Conservation (phyloP, 2,888 invertebrate genomes). For the Plutella xylostella region DNA sequence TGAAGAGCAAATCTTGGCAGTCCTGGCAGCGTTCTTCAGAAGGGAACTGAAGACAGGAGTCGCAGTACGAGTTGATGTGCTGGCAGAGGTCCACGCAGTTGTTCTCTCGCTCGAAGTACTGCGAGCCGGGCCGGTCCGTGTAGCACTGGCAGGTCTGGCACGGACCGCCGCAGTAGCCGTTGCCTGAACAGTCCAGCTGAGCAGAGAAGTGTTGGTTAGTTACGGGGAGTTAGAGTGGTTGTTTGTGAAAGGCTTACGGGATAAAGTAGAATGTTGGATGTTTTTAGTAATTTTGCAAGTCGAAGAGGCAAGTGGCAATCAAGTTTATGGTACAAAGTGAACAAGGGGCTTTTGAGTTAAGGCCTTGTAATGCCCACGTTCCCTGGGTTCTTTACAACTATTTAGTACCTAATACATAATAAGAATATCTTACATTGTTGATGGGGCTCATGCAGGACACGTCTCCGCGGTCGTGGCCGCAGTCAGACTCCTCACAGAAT, state of each 20-base stretch:
- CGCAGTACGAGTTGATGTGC: slow-evolving; percentile 26
- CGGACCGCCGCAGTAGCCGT: slow-evolving; percentile 35
- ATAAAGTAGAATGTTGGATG: too few relatives aligned
- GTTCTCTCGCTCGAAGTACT: slow-evolving; percentile 39
- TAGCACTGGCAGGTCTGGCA: slow-evolving; percentile 43
- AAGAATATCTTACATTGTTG: too few relatives aligned
- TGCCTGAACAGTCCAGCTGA: slow-evolving; percentile 41
- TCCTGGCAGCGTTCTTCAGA: slow-evolving; percentile 5
- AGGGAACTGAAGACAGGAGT: slow-evolving; percentile 30
- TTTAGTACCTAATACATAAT: too few relatives aligned
- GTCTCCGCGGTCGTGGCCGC: slow-evolving; percentile 32
- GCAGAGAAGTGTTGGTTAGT: too few relatives aligned
- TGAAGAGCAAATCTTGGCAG: background rate
- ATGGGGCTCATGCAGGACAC: slow-evolving; percentile 24
- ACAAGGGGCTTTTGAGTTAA: too few relatives aligned
- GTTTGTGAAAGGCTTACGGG: too few relatives aligned
- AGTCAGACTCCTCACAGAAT: slow-evolving; percentile 24
- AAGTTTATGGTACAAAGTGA: too few relatives aligned
- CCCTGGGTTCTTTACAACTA: too few relatives aligned
- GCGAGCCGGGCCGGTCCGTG: slow-evolving; percentile 33
- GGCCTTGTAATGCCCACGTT: too few relatives aligned
- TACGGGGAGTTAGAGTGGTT: too few relatives aligned
- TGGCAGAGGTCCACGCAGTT: slow-evolving; percentile 45
- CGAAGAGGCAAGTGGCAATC: too few relatives aligned
- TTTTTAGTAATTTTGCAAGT: too few relatives aligned